Base-by-base conservation (phyloP, 2,113 vertebrate species). In the Hemiprocne comata region DNA sequence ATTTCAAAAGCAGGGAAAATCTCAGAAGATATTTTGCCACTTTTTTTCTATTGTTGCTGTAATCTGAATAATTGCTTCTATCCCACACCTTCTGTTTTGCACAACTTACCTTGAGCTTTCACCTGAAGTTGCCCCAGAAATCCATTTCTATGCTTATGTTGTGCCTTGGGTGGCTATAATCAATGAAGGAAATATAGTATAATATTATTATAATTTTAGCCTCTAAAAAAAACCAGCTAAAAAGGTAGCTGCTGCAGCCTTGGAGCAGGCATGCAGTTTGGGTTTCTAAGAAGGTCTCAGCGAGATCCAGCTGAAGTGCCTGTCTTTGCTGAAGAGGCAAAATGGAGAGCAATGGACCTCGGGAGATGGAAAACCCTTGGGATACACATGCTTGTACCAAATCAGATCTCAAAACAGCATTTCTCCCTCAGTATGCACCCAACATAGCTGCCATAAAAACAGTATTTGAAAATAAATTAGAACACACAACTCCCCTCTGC, bases 391-490 rank as follows among this genome's bases (percentile, higher is more conserved):
- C 20, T 65, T 55, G n/a, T 28, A 31, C 25, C 12, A n/a, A 51
- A 15, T 19, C 71, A 70, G 29, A n/a, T 31, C 75, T 82, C 71
- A 24, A 72, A 74, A 53, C 16, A 54, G 38, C 31, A 55, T 10
- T n/a, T n/a, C 40, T 6, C 79, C 26, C 69, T 80, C 54, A 33
- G 34, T 40, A 76, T 25, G 38, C 48, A 25, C 31, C 66, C 48
- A 72, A 11, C 38, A 48, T 7, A 29, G 34, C 44, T 61, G 38
- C 2, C 64, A 48, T 29, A 14, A 25, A 24, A 51, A 28, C 4
- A 13, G 2, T 11, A 3, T 38, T 1, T 50, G 29, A 53, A 76
- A 40, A 57, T 17, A 20, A 80, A n/a, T 0, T 13, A 12, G n/a
- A 70, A n/a, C 23, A 48, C 8, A 24, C 14, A 29, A 9, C 7